Evolutionary conservation across 2,888 invertebrate species (phyloP), one percentile per base, ranked within the genome.

Genomic region (Acleris sparsana): DNA sequence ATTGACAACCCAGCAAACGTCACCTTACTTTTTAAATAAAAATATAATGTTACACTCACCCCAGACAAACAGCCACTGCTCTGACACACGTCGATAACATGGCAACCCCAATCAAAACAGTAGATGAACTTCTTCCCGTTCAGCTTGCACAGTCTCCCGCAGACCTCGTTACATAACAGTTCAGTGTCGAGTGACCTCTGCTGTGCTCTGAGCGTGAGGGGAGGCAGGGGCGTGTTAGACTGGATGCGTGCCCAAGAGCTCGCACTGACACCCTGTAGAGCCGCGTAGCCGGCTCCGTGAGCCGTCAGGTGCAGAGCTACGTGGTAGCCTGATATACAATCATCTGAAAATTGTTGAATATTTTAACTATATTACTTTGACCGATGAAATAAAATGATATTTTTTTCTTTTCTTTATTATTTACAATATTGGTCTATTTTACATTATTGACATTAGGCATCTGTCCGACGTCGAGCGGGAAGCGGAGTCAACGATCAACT

Each of bases 301-400:
- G 96, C 96, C 63, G 95, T 94, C 73, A 96, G 92, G 58, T 95
- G 96, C 71, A 96, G 89, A 56, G 96, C 95, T 80, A 95, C 95
- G 80, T 95, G 95, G 85, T 96, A 95, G 9, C 95, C 95, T 0
- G 93, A 92, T 70, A 95, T 94, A 71, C 94, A 93, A 85, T 96
- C 96, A 78, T 96, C 96, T 95, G 83, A 3, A 79, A 75, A 17
- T 9, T 29, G 1, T 33, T 33, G 6, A 25, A 5, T 3, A 13
- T 16, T 7, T n/a, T 1, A 11, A 33, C 9, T 7, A 29, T 29
- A 22, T 22, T 3, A 22, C 22, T 22, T 25, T 25, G 25, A 25
- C 5, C 25, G 25, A 25, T 5, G 25, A 5, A 25, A 25, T 25
- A 5, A 25, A 25, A 22, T 20, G 2, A 22, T 22, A 22, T 22